These are phyloP conservation scores for Parauchenoglanis punctatus DNA, from an alignment of 2,797 vertebrate species.

Conservation along the genomic window DNA sequence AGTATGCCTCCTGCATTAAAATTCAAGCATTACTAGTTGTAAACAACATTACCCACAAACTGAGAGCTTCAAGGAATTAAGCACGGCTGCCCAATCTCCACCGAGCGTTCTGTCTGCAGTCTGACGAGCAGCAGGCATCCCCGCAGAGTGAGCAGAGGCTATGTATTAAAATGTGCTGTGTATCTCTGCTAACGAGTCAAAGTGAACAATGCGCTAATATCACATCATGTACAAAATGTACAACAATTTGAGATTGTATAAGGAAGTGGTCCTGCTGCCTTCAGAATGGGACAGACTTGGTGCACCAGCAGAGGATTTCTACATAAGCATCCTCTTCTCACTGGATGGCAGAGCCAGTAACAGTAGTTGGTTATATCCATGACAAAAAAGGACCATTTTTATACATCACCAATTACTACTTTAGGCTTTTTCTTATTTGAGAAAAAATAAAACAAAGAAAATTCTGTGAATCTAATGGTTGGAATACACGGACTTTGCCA, in stretches of 20 bases:
- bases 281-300: neutral
- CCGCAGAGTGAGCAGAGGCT: conserved; percentile 26
- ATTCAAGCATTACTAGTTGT: conserved; percentile 27
- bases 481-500: neutral
- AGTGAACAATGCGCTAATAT: conserved; percentile 4
- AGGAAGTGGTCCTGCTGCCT: neutral
- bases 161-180: conserved; percentile 20
- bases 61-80: conserved; percentile 34
- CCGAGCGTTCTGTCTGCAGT: conserved; percentile 29
- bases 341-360: neutral
- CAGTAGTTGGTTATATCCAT: neutral
- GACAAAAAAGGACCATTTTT: neutral
- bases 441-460: neutral
- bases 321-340: neutral
- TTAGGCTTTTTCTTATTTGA: neutral
- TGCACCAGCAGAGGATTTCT: neutral
- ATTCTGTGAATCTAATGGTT: neutral
- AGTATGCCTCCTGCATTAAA: conserved; percentile 38
- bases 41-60: conserved; percentile 41
- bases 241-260: neutral
- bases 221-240: neutral
- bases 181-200: conserved; percentile 16
- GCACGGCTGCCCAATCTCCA: conserved; percentile 35
- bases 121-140: conserved; percentile 37
- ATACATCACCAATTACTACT: neutral